A percentile compares a stretch with the other conserved stretches of the same genome.
Conservation (phyloP, 2,797 vertebrate species). For the Coccyzus lansbergi region DNA sequence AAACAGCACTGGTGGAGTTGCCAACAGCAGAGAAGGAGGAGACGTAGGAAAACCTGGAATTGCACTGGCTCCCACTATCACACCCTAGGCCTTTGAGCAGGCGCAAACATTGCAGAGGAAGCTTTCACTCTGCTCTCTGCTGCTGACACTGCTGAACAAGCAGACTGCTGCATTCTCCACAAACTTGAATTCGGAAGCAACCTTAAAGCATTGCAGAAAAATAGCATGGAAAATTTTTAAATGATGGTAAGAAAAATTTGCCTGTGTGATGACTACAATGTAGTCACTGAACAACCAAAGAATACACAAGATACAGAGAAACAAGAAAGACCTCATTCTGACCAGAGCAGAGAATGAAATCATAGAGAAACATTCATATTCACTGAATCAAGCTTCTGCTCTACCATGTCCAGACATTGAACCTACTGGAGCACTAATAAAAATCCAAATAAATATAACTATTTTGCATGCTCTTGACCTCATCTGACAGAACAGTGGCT, state of each 20-base stretch:
- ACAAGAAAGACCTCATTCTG: neutral
- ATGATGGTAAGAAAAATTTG: neutral
- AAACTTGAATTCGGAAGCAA: conserved; percentile 19
- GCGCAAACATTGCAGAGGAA: fast-evolving
- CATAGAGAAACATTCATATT: neutral
- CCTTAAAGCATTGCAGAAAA: neutral
- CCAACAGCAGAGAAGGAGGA: neutral
- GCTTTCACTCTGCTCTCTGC: neutral
- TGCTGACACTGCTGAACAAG: neutral
- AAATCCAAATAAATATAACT: neutral
- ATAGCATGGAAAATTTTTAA: neutral
- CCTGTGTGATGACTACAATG: neutral
- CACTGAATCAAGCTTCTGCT: neutral
- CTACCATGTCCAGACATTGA: neutral
- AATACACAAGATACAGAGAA: neutral
- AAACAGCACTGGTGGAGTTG: neutral
- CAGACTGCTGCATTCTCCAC: conserved; percentile 14
- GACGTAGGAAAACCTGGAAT: neutral
- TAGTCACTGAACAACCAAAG: neutral
- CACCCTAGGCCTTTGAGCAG: neutral
- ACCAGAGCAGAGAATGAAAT: neutral
- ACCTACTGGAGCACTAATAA: neutral
- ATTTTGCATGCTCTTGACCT: neutral
- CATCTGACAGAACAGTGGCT: neutral
- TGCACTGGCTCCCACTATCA: neutral